Evolutionary conservation across 2,113 vertebrate species (phyloP).

Genomic region (Elachura formosa): DNA sequence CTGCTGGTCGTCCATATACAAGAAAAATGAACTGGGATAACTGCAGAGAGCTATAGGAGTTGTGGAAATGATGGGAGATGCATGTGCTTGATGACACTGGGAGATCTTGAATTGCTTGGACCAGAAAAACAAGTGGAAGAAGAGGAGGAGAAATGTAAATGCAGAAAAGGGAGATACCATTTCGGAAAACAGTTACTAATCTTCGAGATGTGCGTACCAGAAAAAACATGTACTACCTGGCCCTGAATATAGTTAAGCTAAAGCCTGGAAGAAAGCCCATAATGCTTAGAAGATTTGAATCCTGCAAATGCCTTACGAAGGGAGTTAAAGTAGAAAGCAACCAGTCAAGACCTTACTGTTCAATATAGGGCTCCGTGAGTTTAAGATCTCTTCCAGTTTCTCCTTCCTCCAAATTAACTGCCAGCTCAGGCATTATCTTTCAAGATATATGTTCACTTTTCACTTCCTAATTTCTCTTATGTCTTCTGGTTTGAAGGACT

Average conservation of each 20-base stretch:
- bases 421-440: neutral
- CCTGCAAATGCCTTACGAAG: neutral
- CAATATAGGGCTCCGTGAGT: neutral
- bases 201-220: rapidly evolving
- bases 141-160: neutral
- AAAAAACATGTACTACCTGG: neutral
- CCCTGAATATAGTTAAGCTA: neutral
- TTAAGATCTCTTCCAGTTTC: neutral
- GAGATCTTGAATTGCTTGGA: neutral
- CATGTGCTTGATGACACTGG: neutral
- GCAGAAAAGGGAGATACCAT: neutral
- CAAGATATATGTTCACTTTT: neutral
- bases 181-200: neutral
- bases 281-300: neutral
- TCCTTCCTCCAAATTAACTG: neutral
- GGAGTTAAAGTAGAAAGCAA: neutral
- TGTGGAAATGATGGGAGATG: neutral
- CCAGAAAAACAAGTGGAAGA: neutral
- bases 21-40: neutral
- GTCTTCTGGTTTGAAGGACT: neutral
- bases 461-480: neutral
- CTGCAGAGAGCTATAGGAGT: neutral
- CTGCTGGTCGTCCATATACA: neutral
- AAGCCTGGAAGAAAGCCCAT: neutral
- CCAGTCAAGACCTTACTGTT: neutral